phyloP scores from a whole-genome alignment of 2,113 vertebrate genomes.

The Campylomormyrus numenius region DNA sequence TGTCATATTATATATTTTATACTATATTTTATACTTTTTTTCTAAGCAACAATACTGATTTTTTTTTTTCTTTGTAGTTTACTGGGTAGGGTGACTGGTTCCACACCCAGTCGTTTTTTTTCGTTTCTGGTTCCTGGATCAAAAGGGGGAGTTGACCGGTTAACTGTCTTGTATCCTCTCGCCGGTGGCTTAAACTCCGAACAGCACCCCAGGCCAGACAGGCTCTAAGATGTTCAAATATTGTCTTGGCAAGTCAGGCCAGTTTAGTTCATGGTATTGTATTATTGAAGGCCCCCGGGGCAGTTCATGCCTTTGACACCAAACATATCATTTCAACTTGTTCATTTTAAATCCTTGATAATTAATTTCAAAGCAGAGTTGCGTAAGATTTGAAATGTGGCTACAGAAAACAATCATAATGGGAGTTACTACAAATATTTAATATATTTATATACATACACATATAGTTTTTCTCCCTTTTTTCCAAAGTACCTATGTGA shows the following conservation, averaged over 20 bases:
- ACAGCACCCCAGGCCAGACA: constrained; percentile 11
- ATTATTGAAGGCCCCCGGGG: not conserved
- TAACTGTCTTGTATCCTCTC: not conserved
- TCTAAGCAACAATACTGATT: not conserved
- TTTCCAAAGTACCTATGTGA: not conserved
- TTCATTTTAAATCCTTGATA: constrained; percentile 1
- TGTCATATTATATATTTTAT: not conserved
- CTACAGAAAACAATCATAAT: not conserved
- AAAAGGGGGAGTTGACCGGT: constrained; percentile 7
- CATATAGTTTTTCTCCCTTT: not conserved
- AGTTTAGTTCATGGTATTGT: not conserved
- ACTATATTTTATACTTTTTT: not conserved
- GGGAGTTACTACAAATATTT: not conserved
- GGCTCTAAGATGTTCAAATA: constrained; percentile 7
- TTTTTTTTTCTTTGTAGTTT: constrained; percentile 5
- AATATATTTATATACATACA: not conserved
- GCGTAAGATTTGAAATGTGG: not conserved
- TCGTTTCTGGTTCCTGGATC: not conserved
- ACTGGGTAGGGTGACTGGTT: constrained; percentile 8
- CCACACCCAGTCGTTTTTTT: constrained; percentile 13
- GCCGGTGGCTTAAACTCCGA: not conserved
- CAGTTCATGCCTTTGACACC: not conserved
- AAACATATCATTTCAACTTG: not conserved
- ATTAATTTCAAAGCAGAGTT: not conserved
- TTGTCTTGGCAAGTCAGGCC: not conserved